phyloP scores from a whole-genome alignment of 2,888 invertebrate species.

The Nymphalis polychloros region DNA sequence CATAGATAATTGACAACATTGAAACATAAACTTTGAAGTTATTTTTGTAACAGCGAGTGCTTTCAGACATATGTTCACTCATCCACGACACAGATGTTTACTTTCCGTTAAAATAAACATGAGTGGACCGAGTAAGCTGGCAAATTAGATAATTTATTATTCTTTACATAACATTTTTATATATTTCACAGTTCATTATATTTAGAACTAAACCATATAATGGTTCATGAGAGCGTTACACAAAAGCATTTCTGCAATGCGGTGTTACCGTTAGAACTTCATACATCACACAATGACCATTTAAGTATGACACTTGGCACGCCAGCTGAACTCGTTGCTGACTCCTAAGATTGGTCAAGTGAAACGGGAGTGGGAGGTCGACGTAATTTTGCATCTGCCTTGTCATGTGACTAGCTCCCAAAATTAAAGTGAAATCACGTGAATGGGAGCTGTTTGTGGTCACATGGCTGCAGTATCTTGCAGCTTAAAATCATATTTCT shows the following conservation, averaged over 20 bases:
- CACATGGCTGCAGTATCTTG: constrained; percentile 5
- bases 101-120: constrained; percentile 38
- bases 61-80: constrained; percentile 22
- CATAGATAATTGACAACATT: neutral
- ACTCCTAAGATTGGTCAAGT: constrained; percentile 12
- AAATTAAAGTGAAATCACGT: constrained; percentile 17
- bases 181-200: neutral
- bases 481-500: constrained; percentile 5
- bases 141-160: constrained; percentile 33
- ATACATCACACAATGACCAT: constrained; percentile 23
- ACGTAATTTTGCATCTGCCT: neutral
- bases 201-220: neutral
- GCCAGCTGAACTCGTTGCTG: constrained; percentile 7
- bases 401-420: constrained; percentile 1
- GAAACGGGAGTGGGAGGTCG: constrained; percentile 7
- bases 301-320: constrained; percentile 18
- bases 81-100: constrained; percentile 30
- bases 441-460: constrained; percentile 8
- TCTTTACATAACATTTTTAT: neutral
- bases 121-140: constrained; percentile 32
- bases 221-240: neutral
- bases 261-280: constrained; percentile 13
- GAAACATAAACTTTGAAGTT: constrained; percentile 7
- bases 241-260: constrained; percentile 23
- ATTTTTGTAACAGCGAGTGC: constrained; percentile 11